A percentile compares a stretch with the other conserved stretches of the same genome.
Evolutionary conservation across 2,797 vertebrate species (phyloP).

Genomic region (Pseudocheirus occidentalis): DNA sequence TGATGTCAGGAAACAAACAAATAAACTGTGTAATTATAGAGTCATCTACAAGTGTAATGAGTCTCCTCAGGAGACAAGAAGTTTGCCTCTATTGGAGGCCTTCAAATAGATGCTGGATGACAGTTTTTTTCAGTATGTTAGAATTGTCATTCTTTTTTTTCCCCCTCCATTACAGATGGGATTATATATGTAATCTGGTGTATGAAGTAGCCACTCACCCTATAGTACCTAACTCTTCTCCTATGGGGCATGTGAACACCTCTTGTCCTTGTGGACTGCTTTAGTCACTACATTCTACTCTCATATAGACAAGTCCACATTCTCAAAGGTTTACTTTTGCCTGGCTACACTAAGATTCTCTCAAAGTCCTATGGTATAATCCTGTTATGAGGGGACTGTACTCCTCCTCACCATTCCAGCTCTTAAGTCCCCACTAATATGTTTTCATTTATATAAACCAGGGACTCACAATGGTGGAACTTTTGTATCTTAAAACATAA

Average conservation of each 20-base stretch:
- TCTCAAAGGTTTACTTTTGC: not conserved
- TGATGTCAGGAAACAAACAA: not conserved
- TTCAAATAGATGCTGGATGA: not conserved
- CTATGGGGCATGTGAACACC: not conserved
- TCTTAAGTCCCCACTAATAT: not conserved
- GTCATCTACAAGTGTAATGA: not conserved
- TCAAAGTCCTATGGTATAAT: not conserved
- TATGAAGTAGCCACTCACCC: not conserved
- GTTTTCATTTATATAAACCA: not conserved
- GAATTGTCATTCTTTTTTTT: not conserved
- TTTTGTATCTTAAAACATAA: not conserved
- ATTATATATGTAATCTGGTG: not conserved
- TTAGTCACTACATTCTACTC: not conserved
- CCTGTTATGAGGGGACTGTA: not conserved
- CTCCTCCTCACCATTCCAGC: not conserved
- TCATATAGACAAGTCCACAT: not conserved
- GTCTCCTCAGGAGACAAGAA: not conserved
- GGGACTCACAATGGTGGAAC: not conserved
- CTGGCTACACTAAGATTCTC: not conserved
- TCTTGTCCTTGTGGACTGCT: not conserved
- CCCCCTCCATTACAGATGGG: not conserved
- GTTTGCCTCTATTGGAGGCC: not conserved
- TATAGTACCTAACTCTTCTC: not conserved
- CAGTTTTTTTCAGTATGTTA: not conserved
- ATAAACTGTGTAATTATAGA: not conserved